Evolutionary conservation across 2,113 vertebrate genomes (phyloP).

Genomic region (Lepus americanus): DNA sequence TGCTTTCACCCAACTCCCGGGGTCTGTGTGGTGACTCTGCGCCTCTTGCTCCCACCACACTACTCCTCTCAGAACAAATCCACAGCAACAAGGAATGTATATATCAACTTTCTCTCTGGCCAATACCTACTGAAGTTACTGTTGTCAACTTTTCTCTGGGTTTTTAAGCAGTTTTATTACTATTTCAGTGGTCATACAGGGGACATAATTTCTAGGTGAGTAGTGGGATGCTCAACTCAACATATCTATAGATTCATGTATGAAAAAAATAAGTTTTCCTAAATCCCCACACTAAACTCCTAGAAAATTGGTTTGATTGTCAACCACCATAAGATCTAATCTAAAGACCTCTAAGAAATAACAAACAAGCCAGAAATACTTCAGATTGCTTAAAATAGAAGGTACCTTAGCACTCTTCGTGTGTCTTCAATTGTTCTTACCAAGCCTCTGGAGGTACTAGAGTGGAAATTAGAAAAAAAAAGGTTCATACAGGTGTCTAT

Average conservation of each 20-base stretch:
- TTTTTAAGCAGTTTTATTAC: constrained; percentile 39
- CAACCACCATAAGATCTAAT: not conserved
- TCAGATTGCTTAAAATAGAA: constrained; percentile 14
- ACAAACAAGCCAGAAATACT: not conserved
- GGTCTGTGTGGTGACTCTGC: too few species aligned
- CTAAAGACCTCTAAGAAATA: not conserved
- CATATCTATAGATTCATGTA: not conserved
- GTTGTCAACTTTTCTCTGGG: not conserved
- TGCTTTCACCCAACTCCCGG: too few species aligned
- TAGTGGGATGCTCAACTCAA: constrained; percentile 23
- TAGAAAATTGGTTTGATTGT: not conserved
- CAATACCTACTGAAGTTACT: constrained; percentile 16
- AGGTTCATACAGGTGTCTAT: not conserved
- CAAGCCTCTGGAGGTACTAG: not conserved
- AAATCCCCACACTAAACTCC: not conserved
- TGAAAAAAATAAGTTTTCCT: constrained; percentile 21
- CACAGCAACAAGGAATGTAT: not conserved
- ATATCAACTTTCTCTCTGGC: not conserved
- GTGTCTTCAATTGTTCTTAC: not conserved
- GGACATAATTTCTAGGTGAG: not conserved
- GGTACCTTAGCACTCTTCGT: not conserved
- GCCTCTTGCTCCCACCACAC: too few species aligned
- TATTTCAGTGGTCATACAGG: not conserved
- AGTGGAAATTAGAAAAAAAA: constrained; percentile 9
- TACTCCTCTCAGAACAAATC: too few species aligned